A percentile compares a stretch with the other conserved stretches of the same genome.
Evolutionary conservation across 2,797 vertebrate genomes (phyloP).

Genomic region (Eulemur rubriventer): DNA sequence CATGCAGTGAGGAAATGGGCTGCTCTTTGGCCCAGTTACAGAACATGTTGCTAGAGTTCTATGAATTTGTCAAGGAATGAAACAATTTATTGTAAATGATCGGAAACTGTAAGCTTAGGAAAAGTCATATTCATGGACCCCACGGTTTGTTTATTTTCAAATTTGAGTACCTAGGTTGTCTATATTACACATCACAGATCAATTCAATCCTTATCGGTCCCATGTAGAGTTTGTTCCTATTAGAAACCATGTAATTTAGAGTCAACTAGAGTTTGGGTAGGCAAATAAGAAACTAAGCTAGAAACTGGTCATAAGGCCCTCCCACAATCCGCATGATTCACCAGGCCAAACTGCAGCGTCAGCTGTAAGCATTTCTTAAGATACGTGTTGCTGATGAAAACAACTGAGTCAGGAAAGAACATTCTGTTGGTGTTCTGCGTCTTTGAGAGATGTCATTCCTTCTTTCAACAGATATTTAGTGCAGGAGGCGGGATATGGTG

Average conservation of each 20-base stretch:
- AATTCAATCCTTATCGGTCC: not conserved
- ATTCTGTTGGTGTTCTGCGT: not conserved
- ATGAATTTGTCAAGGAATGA: not conserved
- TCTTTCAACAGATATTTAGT: not conserved
- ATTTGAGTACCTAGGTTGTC: not conserved
- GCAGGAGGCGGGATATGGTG: not conserved
- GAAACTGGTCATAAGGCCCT: not conserved
- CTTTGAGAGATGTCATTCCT: not conserved
- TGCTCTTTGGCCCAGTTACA: not conserved
- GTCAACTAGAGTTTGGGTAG: not conserved
- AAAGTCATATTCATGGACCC: not conserved
- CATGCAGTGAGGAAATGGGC: not conserved
- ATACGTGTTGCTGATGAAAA: not conserved
- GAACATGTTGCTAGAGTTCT: not conserved
- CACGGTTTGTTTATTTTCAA: not conserved
- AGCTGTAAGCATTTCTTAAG: not conserved
- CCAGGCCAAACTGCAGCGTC: not conserved
- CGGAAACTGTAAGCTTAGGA: not conserved
- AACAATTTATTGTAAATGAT: not conserved
- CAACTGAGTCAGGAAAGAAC: not conserved
- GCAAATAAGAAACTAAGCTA: not conserved
- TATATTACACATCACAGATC: not conserved
- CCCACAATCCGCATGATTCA: not conserved
- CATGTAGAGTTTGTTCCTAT: not conserved
- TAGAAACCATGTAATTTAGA: constrained; percentile 9